A percentile compares a stretch with the other conserved stretches of the same genome.
Evolutionary conservation across 2,888 invertebrate genomes (phyloP).

Genomic region (Spatulosminthurus flaviceps): DNA sequence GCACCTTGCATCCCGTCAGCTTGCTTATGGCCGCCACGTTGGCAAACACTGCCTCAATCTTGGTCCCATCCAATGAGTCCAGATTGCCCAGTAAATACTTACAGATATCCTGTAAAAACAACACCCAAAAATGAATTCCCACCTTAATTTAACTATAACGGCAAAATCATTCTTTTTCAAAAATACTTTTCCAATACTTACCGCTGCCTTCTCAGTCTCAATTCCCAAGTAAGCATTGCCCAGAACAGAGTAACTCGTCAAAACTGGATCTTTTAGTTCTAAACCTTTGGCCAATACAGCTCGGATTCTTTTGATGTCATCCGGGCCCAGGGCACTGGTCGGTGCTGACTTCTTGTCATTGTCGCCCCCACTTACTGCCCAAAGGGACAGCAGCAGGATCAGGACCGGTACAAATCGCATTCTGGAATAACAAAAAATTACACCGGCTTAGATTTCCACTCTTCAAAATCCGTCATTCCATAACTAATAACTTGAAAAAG

Average conservation of each 20-base stretch:
- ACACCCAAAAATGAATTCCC: slow-evolving; percentile 16
- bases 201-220: slow-evolving; percentile 56
- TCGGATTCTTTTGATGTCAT: slow-evolving; percentile 49
- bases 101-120: slow-evolving; percentile 56
- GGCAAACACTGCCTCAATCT: slow-evolving; percentile 56
- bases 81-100: slow-evolving; percentile 56
- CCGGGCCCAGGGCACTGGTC: slow-evolving; percentile 49
- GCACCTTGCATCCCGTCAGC: slow-evolving; percentile 55
- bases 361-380: slow-evolving; percentile 56
- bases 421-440: background rate
- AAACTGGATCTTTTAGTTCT: slow-evolving; percentile 54
- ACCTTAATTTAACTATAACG: too few species aligned
- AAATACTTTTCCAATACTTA: too few species aligned
- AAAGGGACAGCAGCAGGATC: slow-evolving; percentile 52
- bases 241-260: slow-evolving; percentile 58
- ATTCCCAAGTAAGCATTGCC: slow-evolving; percentile 52
- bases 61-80: slow-evolving; percentile 57
- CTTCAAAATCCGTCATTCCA: too few species aligned
- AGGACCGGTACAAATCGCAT: slow-evolving; percentile 30
- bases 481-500: too few species aligned
- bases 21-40: slow-evolving; percentile 53
- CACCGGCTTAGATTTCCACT: too few species aligned
- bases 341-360: slow-evolving; percentile 49
- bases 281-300: slow-evolving; percentile 55
- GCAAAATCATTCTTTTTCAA: too few species aligned